Percentiles rank a stretch among this genome's conserved stretches.
Conservation (phyloP, 2,888 invertebrate genomes). For the Drosophila pseudotalamancana region DNA sequence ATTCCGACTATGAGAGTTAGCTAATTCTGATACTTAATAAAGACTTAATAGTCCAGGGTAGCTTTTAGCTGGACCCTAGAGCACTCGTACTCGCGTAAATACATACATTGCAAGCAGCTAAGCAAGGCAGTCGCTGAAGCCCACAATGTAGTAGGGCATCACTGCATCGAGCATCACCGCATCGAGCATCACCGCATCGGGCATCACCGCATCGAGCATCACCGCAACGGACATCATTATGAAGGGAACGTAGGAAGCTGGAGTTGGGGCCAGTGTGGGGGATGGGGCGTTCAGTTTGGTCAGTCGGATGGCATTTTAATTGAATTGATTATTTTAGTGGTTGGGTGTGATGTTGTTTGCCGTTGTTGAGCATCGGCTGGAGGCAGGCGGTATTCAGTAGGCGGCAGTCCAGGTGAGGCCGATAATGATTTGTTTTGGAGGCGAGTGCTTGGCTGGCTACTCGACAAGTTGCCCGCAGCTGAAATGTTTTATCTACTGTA, state of each 20-base stretch:
- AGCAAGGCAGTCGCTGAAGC: slow-evolving; percentile 36
- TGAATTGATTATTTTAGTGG: slow-evolving; percentile 78
- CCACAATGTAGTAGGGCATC: slow-evolving; percentile 43
- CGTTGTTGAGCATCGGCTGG: slow-evolving; percentile 15
- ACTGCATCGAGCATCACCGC: slow-evolving; percentile 63
- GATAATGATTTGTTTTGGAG: slow-evolving; percentile 66
- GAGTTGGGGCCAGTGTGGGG: slow-evolving; percentile 39
- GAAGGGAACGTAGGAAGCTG: slow-evolving; percentile 35
- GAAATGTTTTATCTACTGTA: slow-evolving; percentile 70
- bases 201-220: too few relatives aligned
- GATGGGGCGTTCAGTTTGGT: slow-evolving; percentile 59
- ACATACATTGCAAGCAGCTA: slow-evolving; percentile 5
- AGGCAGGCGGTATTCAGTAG: too few relatives aligned
- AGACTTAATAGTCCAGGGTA: too few relatives aligned
- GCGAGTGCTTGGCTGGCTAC: slow-evolving; percentile 19
- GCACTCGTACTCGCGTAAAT: too few relatives aligned
- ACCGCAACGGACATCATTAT: slow-evolving; percentile 69
- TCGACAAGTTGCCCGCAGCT: slow-evolving; percentile 50
- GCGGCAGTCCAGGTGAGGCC: slow-evolving; percentile 28
- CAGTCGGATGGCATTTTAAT: slow-evolving; percentile 78
- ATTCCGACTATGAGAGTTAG: too few relatives aligned
- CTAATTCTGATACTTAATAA: too few relatives aligned
- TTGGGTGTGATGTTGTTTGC: slow-evolving; percentile 75
- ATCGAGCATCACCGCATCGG: slow-evolving; percentile 46
- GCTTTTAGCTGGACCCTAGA: too few relatives aligned